Evolutionary conservation across 1,140 invertebrate genomes (phyloP), one percentile per base, ranked within the genome.

Genomic region (Intoshia linei): DNA sequence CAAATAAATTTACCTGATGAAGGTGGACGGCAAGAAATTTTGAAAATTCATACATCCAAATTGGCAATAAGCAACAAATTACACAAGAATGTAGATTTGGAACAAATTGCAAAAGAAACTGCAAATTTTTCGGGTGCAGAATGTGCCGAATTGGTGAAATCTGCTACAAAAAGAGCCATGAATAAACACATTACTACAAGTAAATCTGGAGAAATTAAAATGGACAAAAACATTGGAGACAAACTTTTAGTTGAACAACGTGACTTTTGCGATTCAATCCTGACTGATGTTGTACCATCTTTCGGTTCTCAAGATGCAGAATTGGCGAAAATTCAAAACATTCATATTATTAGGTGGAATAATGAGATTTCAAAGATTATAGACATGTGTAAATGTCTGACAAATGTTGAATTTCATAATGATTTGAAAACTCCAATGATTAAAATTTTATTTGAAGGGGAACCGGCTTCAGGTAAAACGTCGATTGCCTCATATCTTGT

Each of bases 101-200:
- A 64, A 56, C 81, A 93, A 59, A 51, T 98, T 18, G 76, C 83
- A 14, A 43, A 62, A 0, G 44, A 72, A 2, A 95, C 87, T 0
- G 95, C 93, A 57, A 99, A 99, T 59, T 99, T 98, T 57, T 90
- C 79, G 45, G 90, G 90, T 34, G 90, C 90, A 13, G 90, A 99
- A 61, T 54, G 98, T n/a, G 90, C 95, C 63, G 90, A 87, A 54
- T 62, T 99, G 40, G 83, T 99, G 0, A 65, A 84, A 44, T 83
- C 84, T 7, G 83, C 90, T 1, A 81, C 90, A 55, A 90, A 84
- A 31, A 87, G 77, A 7, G 90, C 90, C 3, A 92, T 98, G 76
- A 95, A 95, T 59, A 66, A 81, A 22, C 61, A 93, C 22, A 90
- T 99, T 42, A 95, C n/a, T n/a, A n/a, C n/a, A n/a, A n/a, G n/a